These are phyloP conservation scores for Calyptommatus sinebrachiatus DNA, from an alignment of 2,113 vertebrate species.

Conservation along the genomic window DNA sequence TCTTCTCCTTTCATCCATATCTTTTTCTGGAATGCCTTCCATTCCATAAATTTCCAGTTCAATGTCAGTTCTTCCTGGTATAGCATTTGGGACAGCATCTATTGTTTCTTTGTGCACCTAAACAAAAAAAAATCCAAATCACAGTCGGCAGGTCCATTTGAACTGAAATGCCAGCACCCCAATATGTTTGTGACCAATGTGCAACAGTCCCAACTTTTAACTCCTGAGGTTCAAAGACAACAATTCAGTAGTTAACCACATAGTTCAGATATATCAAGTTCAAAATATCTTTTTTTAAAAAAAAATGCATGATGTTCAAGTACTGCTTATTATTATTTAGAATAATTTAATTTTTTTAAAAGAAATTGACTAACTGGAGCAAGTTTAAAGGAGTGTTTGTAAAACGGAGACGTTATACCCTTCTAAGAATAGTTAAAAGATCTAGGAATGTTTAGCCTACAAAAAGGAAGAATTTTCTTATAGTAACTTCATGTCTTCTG, in stretches of 20 bases:
- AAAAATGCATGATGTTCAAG: too few relatives aligned
- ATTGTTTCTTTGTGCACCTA: constrained; percentile 99
- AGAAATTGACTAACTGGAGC: too few relatives aligned
- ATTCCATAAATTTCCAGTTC: constrained; percentile 98
- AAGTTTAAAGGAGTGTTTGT: too few relatives aligned
- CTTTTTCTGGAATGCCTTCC: constrained; percentile 98
- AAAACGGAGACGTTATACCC: too few relatives aligned
- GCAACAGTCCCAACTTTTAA: not conserved
- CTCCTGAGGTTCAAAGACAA: not conserved
- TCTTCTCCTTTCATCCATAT: constrained; percentile 93
- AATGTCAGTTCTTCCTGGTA: constrained; percentile 95
- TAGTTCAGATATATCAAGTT: not conserved
- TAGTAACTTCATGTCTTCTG: too few relatives aligned
- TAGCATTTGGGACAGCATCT: constrained; percentile 96
- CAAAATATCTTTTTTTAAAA: not conserved
- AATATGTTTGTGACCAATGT: not conserved
- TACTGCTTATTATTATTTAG: too few relatives aligned
- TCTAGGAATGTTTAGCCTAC: too few relatives aligned
- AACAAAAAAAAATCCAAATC: not conserved
- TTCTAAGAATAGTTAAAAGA: too few relatives aligned
- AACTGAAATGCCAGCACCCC: not conserved
- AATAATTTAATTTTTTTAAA: too few relatives aligned
- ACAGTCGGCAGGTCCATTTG: not conserved
- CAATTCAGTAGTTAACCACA: not conserved
- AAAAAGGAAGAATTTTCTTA: too few relatives aligned